Evolutionary conservation across 2,888 invertebrate genomes (phyloP).

Genomic region (Agriotes lineatus): DNA sequence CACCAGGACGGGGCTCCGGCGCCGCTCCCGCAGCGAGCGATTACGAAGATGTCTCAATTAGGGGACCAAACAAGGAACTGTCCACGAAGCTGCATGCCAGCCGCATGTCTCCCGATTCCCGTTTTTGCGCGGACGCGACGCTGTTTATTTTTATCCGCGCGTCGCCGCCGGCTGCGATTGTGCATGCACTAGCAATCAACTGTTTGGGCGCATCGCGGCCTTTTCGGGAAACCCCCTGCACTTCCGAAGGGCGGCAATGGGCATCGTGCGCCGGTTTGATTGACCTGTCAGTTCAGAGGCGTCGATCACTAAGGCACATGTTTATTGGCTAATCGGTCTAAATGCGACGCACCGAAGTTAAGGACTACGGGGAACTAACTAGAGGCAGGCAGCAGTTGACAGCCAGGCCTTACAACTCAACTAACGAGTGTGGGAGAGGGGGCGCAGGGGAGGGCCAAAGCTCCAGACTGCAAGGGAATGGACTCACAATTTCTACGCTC

Average conservation of each 20-base stretch:
- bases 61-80: slow-evolving; percentile 42
- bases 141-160: slow-evolving; percentile 20
- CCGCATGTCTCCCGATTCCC: slow-evolving; percentile 28
- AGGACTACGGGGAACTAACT: slow-evolving; percentile 62
- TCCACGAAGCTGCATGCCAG: slow-evolving; percentile 26
- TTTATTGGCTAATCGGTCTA: slow-evolving; percentile 52
- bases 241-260: too few relatives aligned
- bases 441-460: slow-evolving; percentile 55
- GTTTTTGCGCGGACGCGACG: slow-evolving; percentile 18
- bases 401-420: slow-evolving; percentile 68
- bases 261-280: too few relatives aligned
- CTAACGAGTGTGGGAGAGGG: slow-evolving; percentile 64
- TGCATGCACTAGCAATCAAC: neutral
- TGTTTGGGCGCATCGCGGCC: slow-evolving; percentile 2
- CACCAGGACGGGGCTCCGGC: too few relatives aligned
- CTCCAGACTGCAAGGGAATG: slow-evolving; percentile 60
- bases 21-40: neutral
- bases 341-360: slow-evolving; percentile 51
- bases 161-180: neutral
- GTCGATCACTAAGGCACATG: slow-evolving; percentile 53
- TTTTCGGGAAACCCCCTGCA: too few relatives aligned
- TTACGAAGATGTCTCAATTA: slow-evolving; percentile 48
- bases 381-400: slow-evolving; percentile 65
- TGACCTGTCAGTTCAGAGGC: slow-evolving; percentile 33
- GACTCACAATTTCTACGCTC: slow-evolving; percentile 59